Conservation (phyloP, 2,888 invertebrate genomes). For the Chouioia cunea region DNA sequence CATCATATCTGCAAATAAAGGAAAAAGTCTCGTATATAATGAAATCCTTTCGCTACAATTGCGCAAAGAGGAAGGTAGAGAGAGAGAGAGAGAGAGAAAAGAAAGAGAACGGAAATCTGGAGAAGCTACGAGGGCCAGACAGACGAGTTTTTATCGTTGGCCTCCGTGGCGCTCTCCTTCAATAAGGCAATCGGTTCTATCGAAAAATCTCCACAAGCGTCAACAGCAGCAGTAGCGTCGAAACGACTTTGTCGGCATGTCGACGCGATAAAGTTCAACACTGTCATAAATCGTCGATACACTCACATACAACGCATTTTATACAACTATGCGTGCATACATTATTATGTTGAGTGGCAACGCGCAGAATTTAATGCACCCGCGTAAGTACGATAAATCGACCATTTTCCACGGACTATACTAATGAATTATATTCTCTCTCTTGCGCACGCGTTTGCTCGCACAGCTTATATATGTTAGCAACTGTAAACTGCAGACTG, state of each 20-base stretch:
- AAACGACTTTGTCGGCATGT: constrained; percentile 40
- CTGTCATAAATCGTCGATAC: constrained; percentile 24
- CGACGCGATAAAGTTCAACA: constrained; percentile 32
- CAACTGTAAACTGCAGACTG: not conserved
- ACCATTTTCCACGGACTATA: too few relatives aligned
- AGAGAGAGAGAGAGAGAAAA: constrained; percentile 11
- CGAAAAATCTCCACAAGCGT: constrained; percentile 31
- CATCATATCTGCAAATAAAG: constrained; percentile 34
- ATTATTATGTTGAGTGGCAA: not conserved
- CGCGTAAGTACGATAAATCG: not conserved
- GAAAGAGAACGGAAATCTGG: constrained; percentile 4
- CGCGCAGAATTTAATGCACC: not conserved
- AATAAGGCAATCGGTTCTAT: constrained; percentile 44
- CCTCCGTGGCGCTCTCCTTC: not conserved
- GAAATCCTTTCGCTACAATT: constrained; percentile 38
- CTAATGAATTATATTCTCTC: too few relatives aligned
- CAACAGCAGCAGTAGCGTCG: too few relatives aligned
- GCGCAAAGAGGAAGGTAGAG: constrained; percentile 13
- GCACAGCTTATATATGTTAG: constrained; percentile 26
- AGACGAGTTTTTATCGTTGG: constrained; percentile 36
- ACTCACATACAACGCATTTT: not conserved
- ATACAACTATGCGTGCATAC: not conserved
- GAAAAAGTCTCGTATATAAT: constrained; percentile 39
- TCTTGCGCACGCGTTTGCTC: not conserved
- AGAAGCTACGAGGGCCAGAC: not conserved